Percentiles rank a stretch among this genome's conserved stretches.
These are phyloP conservation scores for Engraulis encrasicolus DNA, from an alignment of 2,113 vertebrate species.

Conservation along the genomic window DNA sequence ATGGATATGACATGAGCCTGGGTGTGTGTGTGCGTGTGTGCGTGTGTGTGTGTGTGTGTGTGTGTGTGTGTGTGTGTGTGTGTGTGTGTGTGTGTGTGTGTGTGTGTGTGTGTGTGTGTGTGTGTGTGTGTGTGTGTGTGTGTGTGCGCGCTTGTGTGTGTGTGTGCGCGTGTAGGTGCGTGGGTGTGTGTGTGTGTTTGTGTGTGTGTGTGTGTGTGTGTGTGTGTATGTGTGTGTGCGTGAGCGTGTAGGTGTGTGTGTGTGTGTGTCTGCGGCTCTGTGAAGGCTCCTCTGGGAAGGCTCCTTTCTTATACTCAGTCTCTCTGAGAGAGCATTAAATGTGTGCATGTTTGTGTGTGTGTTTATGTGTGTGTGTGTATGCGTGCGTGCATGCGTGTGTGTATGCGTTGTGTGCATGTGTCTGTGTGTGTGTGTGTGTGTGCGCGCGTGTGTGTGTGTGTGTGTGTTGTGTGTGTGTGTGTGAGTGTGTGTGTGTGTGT, in stretches of 20 bases:
- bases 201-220: background rate
- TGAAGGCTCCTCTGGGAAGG: background rate
- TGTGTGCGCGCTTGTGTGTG: background rate
- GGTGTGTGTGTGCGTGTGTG: background rate
- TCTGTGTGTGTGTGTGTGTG: background rate
- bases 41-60: conserved; percentile 49
- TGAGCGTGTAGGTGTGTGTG: conserved; percentile 16
- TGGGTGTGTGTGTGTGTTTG: background rate
- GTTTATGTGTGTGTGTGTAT: conserved; percentile 24
- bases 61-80: background rate
- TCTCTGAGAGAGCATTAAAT: background rate
- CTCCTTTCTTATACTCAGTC: background rate
- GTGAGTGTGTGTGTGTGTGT: conserved; percentile 9
- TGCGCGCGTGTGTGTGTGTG: background rate
- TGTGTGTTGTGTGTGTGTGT: too few species aligned
- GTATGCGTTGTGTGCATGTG: background rate
- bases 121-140: background rate
- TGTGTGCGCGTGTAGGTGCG: too few species aligned
- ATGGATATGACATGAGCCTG: conserved; percentile 65
- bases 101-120: background rate
- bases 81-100: background rate
- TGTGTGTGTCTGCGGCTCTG: background rate
- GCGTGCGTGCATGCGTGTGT: conserved; percentile 12
- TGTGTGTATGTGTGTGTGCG: conserved; percentile 74
- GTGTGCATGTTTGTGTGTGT: background rate